These are phyloP conservation scores for Eptatretus atami DNA, from an alignment of 2,797 vertebrate genomes.

Conservation along the genomic window DNA sequence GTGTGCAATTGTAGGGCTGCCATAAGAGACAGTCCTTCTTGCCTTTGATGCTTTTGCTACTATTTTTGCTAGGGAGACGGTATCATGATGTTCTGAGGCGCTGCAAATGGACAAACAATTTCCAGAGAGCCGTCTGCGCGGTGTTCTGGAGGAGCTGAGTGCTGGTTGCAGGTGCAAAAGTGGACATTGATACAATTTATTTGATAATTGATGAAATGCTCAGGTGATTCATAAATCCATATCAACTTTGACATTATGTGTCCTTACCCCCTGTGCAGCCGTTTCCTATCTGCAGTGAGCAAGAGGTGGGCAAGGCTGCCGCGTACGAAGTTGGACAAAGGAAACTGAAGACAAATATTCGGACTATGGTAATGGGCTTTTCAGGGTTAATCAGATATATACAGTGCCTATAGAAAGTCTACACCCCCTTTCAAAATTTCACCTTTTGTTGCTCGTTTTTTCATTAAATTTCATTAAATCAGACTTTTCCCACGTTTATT, in stretches of 20 bases:
- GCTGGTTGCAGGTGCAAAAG: conserved; percentile 35
- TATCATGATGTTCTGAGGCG: conserved; percentile 62
- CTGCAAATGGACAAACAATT: conserved; percentile 76
- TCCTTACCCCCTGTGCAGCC: conserved; percentile 17
- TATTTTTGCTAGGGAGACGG: conserved; percentile 51
- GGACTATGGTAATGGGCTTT: conserved; percentile 8
- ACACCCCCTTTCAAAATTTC: no score
- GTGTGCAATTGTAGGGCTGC: background rate
- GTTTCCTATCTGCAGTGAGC: conserved; percentile 41
- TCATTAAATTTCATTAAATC: no score
- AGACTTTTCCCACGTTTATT: no score
- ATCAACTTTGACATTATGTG: no score
- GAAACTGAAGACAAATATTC: conserved; percentile 52
- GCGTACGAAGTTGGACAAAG: conserved; percentile 51
- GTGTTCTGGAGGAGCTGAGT: conserved; percentile 62
- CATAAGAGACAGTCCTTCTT: background rate
- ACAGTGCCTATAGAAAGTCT: no score
- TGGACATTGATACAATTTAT: background rate
- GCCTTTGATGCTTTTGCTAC: no score
- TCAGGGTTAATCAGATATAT: no score
- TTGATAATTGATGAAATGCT: background rate
- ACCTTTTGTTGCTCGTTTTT: no score
- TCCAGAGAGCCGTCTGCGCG: conserved; percentile 49
- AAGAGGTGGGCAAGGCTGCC: conserved; percentile 40
- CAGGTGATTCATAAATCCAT: background rate